Evolutionary conservation across 1,140 invertebrate species (phyloP), one percentile per base, ranked within the genome.

Genomic region (Pseudomyrmex sp.): DNA sequence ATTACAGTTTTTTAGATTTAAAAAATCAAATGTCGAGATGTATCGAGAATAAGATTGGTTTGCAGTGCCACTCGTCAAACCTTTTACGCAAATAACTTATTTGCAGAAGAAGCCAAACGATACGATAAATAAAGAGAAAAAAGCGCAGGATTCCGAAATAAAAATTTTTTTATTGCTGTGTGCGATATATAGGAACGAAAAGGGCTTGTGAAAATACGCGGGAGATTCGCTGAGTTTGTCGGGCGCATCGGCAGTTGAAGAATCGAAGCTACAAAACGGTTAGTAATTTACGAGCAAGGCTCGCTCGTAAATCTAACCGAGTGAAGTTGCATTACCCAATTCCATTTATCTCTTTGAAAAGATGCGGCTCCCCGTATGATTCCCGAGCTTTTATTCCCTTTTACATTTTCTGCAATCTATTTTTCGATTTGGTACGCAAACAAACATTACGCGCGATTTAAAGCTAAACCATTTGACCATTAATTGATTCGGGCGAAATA

Each of bases 371-470:
- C 66, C 76, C 76, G 76, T 80, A 80, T 80, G 66, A 80, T 80
- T 80, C 76, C 76, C 76, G 76, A 59, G 76, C 76, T 80, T 80
- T 80, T 80, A 80, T 80, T 72, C 76, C 76, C 76, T 80, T 80
- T 80, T 44, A 80, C 76, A 72, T 80, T 70, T 70, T 80, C 76
- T 80, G 76, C 76, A 80, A 80, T 80, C 76, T 80, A 80, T 80
- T 80, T 80, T 80, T 80, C 76, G 76, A 80, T 80, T 80, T 80
- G 59, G 76, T 23, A 80, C 65, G 54, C 76, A 80, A 80, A 80
- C 76, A 80, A 80, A 80, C 76, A 80, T 80, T 80, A 80, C 76
- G 76, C 66, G 76, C 76, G 76, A 80, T 80, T 80, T 80, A 80
- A 80, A 80, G 76, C 76, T 80, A 80, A 80, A 80, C 76, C 76